These are phyloP conservation scores for Stenodema calcarata DNA, from an alignment of 2,888 invertebrate species.

Conservation along the genomic window DNA sequence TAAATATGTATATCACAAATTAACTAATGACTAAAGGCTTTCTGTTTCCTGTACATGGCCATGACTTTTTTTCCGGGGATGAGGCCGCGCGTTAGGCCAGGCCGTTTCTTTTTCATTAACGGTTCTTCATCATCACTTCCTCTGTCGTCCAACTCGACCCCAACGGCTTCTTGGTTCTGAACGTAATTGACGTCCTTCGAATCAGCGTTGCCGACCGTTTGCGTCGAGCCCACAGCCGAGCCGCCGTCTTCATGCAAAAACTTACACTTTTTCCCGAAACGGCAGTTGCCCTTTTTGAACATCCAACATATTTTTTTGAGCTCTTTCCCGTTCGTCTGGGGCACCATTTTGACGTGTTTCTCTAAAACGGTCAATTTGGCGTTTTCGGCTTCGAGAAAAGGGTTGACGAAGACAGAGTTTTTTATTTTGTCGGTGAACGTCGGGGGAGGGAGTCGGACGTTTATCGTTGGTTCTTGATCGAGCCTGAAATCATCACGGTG, in stretches of 20 bases:
- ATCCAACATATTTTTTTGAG: constrained; percentile 93
- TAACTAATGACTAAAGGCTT: constrained; percentile 58
- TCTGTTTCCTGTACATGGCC: constrained; percentile 76
- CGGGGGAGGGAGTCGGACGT: constrained; percentile 59
- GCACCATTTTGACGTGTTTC: constrained; percentile 92
- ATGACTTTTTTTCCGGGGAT: constrained; percentile 86
- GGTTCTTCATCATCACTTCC: constrained; percentile 62
- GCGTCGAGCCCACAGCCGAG: not conserved
- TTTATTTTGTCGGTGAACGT: constrained; percentile 62
- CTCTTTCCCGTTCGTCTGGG: constrained; percentile 76
- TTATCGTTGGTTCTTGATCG: not conserved
- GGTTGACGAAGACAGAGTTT: constrained; percentile 85
- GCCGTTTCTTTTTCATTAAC: constrained; percentile 71
- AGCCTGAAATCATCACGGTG: constrained; percentile 16
- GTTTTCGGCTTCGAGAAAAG: constrained; percentile 83
- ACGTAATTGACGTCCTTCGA: constrained; percentile 36
- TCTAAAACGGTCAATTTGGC: constrained; percentile 86
- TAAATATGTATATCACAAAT: not conserved
- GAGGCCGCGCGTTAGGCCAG: constrained; percentile 77
- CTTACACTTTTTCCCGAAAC: constrained; percentile 90
- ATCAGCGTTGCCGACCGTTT: not conserved
- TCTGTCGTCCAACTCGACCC: constrained; percentile 29
- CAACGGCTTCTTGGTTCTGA: not conserved
- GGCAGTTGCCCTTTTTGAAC: constrained; percentile 86
- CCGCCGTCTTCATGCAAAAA: constrained; percentile 77